phyloP scores from a whole-genome alignment of 2,797 vertebrate genomes.

The Chromis chromis region DNA sequence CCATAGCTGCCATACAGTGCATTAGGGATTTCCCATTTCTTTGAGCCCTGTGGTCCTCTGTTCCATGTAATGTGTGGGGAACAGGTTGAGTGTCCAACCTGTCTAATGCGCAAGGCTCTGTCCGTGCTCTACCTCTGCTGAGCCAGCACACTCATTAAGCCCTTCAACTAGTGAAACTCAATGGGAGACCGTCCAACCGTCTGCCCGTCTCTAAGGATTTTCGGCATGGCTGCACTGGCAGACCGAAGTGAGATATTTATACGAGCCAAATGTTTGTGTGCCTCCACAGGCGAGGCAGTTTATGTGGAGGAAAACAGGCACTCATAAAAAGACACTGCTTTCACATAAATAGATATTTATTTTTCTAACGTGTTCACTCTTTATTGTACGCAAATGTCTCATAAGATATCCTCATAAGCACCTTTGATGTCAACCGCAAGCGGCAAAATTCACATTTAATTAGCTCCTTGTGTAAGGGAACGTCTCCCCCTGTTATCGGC shows the following conservation, averaged over 20 bases:
- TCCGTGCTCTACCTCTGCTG: slow-evolving; percentile 66
- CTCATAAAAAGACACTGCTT: slow-evolving; percentile 47
- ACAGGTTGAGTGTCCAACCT: slow-evolving; percentile 52
- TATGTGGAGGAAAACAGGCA: slow-evolving; percentile 55
- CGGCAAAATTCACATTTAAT: slow-evolving; percentile 67
- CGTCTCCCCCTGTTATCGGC: slow-evolving; percentile 54
- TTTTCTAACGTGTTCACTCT: slow-evolving; percentile 49
- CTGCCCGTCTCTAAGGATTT: slow-evolving; percentile 70
- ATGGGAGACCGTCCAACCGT: slow-evolving; percentile 65
- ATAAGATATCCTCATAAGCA: slow-evolving; percentile 56
- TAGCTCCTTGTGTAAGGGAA: slow-evolving; percentile 42
- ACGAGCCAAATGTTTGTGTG: slow-evolving; percentile 67
- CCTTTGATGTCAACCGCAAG: slow-evolving; percentile 62
- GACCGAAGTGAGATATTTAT: slow-evolving; percentile 70
- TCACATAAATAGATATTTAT: slow-evolving; percentile 65
- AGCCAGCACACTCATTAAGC: slow-evolving; percentile 77
- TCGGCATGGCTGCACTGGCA: slow-evolving; percentile 68
- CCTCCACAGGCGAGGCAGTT: slow-evolving; percentile 44
- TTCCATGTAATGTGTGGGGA: slow-evolving; percentile 44
- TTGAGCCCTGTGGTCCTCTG: slow-evolving; percentile 40
- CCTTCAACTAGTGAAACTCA: slow-evolving; percentile 69
- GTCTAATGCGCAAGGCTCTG: slow-evolving; percentile 50
- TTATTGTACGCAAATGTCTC: slow-evolving; percentile 63
- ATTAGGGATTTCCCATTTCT: slow-evolving; percentile 58
- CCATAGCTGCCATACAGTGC: slow-evolving; percentile 17